Evolutionary conservation across 2,113 vertebrate genomes (phyloP).

Genomic region (Oryzias javanicus): DNA sequence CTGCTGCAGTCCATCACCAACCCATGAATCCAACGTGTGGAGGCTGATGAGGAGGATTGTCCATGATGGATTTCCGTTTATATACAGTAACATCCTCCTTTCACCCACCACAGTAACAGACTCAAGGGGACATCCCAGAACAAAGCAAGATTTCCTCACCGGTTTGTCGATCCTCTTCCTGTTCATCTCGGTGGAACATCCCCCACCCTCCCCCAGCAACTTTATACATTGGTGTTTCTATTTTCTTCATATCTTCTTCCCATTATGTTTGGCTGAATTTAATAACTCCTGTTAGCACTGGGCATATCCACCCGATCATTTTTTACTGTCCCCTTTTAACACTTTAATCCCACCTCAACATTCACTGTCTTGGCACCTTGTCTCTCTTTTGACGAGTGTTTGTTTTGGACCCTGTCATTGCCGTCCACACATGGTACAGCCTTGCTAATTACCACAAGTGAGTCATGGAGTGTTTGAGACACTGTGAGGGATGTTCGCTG

Average conservation of each 20-base stretch:
- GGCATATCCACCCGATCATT: constrained; percentile 51
- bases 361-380: constrained; percentile 26
- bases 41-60: no score
- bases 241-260: constrained; percentile 31
- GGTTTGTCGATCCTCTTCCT: no score
- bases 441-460: constrained; percentile 71
- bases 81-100: no score
- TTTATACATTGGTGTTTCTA: constrained; percentile 18
- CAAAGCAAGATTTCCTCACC: no score
- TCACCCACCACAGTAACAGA: no score
- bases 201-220: no score
- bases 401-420: constrained; percentile 78
- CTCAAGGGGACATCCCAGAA: no score
- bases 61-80: no score
- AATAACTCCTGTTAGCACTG: constrained; percentile 70
- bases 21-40: no score
- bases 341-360: not conserved
- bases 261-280: constrained; percentile 62
- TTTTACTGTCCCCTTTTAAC: constrained; percentile 11
- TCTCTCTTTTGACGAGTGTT: constrained; percentile 61
- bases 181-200: no score
- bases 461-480: constrained; percentile 52
- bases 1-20: no score
- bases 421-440: constrained; percentile 70
- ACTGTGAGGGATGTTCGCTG: constrained; percentile 40